Evolutionary conservation across 2,888 invertebrate species (phyloP), one percentile per base, ranked within the genome.

Genomic region (Drosophila anomelani): DNA sequence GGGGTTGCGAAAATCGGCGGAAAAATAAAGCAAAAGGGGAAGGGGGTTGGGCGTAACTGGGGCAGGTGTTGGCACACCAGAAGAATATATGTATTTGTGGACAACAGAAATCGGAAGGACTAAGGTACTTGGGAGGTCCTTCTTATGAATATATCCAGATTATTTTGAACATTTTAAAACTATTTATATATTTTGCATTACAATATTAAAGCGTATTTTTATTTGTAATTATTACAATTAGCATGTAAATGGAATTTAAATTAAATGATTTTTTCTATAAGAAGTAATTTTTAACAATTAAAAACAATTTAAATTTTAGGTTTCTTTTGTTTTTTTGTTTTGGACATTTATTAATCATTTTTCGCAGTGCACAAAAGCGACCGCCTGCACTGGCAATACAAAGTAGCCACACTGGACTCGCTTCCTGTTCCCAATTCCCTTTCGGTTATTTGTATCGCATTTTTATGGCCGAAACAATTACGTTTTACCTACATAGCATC

Each of bases 391-490:
- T 79, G 79, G 39, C 71, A 69, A 84, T 81, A 78, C 70, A 84
- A 87, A 81, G 84, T 80, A 86, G 78, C 78, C 69, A 36, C 41
- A 74, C 57, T 62, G 41, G n/a, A 29, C 47, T 47, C 26, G 47
- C 47, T 47, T 47, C 47, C 47, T 29, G 47, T 51, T 51, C 55
- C 60, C 23, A 38, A 39, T 55, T 71, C 54, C 13, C 61, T 51
- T 47, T 36, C 58, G 51, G 73, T 57, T 74, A 74, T 72, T 72
- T 72, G 75, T 57, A 73, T 74, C 51, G 72, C 29, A 49, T 68
- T 68, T 68, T 69, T 83, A 76, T 80, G 73, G 74, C 56, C 66
- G 56, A 73, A 81, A 81, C 85, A 87, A 81, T 85, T 78, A 85
- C 82, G 85, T 77, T 85, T 83, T 72, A 72, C 63, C 54, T 47